Base-by-base conservation (phyloP, 2,113 vertebrate species). In the Monopterus albus region DNA sequence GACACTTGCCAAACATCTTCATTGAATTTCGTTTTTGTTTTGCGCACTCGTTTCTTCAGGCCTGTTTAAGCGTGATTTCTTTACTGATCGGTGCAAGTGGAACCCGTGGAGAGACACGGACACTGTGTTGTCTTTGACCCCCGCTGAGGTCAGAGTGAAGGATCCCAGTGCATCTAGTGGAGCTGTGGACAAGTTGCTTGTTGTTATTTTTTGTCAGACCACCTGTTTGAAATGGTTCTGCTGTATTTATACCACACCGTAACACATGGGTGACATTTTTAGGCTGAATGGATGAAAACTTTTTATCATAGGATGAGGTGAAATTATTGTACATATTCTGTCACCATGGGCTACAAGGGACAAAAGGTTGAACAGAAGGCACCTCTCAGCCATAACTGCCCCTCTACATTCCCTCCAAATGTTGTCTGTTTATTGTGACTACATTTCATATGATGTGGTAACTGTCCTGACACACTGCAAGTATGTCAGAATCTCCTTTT, bases 1-100 rank as follows among this genome's bases (percentile, higher is more conserved):
- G 67, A 75, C 68, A 35, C 63, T 75, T 60, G 81, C 83, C 85
- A 88, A 88, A 85, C 72, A 13, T 49, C 13, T 42, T 60, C 51
- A 33, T 43, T 14, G 7, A 1, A 6, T 71, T 38, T 17, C 6
- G 26, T 62, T 67, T 71, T 76, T 42, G 20, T 68, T 77, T 45
- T 17, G 55, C 67, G 58, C 49, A n/a, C 46, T 76, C 40, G 35
- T 65, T 68, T 66, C 40, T 38, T 59, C 29, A 29, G 78, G 79
- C 68, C 68, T 70, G 51, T 46, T 2, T 15, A 12, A 49, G 55
- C 6, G 26, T 0, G 28, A 53, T 7, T 57, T 49, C 7, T 14
- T 8, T 21, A 17, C 14, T 7, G 63, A 23, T 23, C 1, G 3
- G 21, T 38, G 18, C 14, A 2, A 52, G 45, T 26, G 45, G 65